Evolutionary conservation across 2,888 invertebrate genomes (phyloP).

Genomic region (Tetrapedia diversipes): DNA sequence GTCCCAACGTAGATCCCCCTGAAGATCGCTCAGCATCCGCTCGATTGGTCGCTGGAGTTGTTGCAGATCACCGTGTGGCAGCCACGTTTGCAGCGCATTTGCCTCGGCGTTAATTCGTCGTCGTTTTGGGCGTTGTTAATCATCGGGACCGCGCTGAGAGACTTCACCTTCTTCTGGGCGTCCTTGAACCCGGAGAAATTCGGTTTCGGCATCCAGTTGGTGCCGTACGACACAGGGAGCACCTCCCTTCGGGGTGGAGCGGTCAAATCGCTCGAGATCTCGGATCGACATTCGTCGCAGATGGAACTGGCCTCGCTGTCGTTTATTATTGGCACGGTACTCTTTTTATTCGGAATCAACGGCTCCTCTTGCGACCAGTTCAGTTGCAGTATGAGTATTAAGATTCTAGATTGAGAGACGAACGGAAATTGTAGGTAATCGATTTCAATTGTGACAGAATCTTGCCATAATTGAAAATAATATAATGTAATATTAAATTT

Average conservation of each 20-base stretch:
- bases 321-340: conserved; percentile 36
- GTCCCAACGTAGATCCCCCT: neutral
- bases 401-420: neutral
- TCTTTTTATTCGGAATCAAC: neutral
- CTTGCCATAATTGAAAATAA: too few relatives aligned
- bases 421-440: too few relatives aligned
- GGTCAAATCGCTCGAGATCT: conserved; percentile 65
- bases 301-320: conserved; percentile 70
- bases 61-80: conserved; percentile 74
- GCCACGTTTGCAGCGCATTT: conserved; percentile 70
- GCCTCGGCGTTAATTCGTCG: conserved; percentile 61
- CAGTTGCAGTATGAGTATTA: conserved; percentile 4
- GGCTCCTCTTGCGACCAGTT: neutral
- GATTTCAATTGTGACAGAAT: too few relatives aligned
- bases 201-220: conserved; percentile 72
- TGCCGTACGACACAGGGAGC: conserved; percentile 72
- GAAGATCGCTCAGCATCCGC: conserved; percentile 67
- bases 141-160: conserved; percentile 66
- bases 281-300: conserved; percentile 71
- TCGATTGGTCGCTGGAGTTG: conserved; percentile 75
- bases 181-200: conserved; percentile 64
- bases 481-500: too few relatives aligned
- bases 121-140: conserved; percentile 53
- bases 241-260: conserved; percentile 47
- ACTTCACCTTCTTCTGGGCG: conserved; percentile 65